phyloP scores from a whole-genome alignment of 1,140 invertebrate species.

The Melanaphis sacchari region DNA sequence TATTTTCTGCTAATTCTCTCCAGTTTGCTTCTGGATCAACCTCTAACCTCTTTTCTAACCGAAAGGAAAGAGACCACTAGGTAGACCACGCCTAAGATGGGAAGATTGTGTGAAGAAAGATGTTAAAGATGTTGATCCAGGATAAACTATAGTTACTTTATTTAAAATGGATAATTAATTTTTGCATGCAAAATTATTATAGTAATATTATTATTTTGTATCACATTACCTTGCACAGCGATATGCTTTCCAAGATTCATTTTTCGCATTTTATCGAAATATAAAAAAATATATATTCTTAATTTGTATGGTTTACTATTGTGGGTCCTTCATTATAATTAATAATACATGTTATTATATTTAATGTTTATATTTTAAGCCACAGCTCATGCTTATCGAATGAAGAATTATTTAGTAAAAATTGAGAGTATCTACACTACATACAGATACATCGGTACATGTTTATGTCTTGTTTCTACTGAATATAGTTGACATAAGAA shows the following conservation, averaged over 20 bases:
- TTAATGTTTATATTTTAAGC: not conserved
- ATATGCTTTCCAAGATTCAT: not conserved
- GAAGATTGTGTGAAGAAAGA: no score
- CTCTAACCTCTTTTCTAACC: no score
- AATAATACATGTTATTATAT: not conserved
- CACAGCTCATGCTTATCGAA: conserved; percentile 46
- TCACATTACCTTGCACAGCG: not conserved
- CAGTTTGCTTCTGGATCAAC: no score
- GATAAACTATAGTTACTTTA: not conserved
- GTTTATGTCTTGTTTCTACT: no score
- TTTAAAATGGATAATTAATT: not conserved
- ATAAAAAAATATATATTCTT: not conserved
- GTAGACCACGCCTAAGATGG: no score
- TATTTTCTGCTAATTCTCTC: no score
- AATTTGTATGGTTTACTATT: conserved; percentile 25
- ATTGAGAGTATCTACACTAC: no score
- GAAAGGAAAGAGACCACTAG: no score
- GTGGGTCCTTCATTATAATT: not conserved
- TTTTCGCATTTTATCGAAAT: not conserved
- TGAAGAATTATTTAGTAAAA: conserved; percentile 38
- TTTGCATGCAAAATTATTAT: not conserved
- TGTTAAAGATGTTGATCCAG: no score
- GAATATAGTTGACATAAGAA: no score
- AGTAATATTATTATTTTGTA: not conserved
- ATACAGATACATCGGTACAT: no score